A percentile compares a stretch with the other conserved stretches of the same genome.
phyloP scores from a whole-genome alignment of 1,140 invertebrate species.

The Diorhabda elongata region DNA sequence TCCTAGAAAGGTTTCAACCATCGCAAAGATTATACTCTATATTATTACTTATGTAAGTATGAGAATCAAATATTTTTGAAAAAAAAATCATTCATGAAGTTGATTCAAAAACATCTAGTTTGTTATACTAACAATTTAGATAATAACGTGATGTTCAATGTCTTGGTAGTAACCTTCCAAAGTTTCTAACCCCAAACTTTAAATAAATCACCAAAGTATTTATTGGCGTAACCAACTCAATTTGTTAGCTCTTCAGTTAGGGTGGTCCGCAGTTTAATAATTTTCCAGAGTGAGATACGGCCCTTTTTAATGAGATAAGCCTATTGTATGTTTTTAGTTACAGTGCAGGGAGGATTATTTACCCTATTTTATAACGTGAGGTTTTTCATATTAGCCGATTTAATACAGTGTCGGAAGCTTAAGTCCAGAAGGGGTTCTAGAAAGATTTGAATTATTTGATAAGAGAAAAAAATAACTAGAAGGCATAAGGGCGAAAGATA shows the following conservation, averaged over 20 bases:
- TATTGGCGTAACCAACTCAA: conserved; percentile 31
- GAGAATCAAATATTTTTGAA: too few species aligned
- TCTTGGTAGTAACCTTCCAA: too few species aligned
- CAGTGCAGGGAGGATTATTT: conserved; percentile 25
- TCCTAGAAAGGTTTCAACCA: too few species aligned
- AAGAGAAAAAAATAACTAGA: background rate
- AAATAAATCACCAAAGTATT: conserved; percentile 22
- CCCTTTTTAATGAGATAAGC: conserved; percentile 29
- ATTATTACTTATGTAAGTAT: too few species aligned
- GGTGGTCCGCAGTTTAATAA: conserved; percentile 29
- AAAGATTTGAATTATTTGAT: background rate
- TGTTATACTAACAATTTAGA: too few species aligned
- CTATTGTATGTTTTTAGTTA: conserved; percentile 32
- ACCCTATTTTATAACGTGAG: conserved; percentile 27
- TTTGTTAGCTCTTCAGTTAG: conserved; percentile 26
- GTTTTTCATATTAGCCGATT: conserved; percentile 24
- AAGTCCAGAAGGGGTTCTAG: background rate
- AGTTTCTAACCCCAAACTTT: conserved; percentile 10
- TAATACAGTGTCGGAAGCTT: background rate
- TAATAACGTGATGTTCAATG: too few species aligned
- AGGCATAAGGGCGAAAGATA: background rate
- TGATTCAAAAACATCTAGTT: too few species aligned
- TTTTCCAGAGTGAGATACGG: conserved; percentile 27
- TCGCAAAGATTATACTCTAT: too few species aligned
- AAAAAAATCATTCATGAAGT: too few species aligned